These are phyloP conservation scores for Panulirus ornatus DNA, from an alignment of 1,140 invertebrate genomes.

Conservation along the genomic window DNA sequence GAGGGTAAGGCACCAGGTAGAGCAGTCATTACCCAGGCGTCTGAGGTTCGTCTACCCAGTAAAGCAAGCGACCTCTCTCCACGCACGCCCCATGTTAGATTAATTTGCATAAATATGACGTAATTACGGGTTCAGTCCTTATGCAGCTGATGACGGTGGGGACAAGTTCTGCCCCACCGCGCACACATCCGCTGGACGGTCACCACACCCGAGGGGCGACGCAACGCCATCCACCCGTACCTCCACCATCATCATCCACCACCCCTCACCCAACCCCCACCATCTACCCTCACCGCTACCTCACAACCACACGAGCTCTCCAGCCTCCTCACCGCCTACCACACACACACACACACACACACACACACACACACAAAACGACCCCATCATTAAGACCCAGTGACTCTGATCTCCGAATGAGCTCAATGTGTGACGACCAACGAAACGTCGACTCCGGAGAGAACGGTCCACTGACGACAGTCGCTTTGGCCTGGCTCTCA, in stretches of 20 bases:
- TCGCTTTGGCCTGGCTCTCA: neutral
- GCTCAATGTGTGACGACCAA: no score
- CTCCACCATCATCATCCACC: no score
- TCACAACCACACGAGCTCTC: neutral
- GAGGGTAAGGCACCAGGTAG: no score
- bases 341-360: neutral
- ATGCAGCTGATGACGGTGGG: conserved; percentile 33
- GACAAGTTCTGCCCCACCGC: conserved; percentile 4
- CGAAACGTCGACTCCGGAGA: no score
- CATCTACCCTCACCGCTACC: neutral
- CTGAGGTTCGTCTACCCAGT: no score
- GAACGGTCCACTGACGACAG: no score
- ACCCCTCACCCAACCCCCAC: neutral
- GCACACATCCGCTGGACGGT: neutral
- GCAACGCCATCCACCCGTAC: no score
- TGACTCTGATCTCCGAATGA: no score
- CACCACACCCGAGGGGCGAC: no score
- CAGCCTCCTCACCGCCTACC: neutral
- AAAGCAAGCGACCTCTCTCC: no score
- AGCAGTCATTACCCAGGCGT: no score
- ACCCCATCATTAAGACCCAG: neutral
- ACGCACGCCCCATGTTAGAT: neutral
- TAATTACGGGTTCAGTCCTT: conserved; percentile 24
- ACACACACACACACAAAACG: no score
- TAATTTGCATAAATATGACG: conserved; percentile 35